Base-by-base conservation (phyloP, 1,140 invertebrate species). In the Aleiodes sp. region DNA sequence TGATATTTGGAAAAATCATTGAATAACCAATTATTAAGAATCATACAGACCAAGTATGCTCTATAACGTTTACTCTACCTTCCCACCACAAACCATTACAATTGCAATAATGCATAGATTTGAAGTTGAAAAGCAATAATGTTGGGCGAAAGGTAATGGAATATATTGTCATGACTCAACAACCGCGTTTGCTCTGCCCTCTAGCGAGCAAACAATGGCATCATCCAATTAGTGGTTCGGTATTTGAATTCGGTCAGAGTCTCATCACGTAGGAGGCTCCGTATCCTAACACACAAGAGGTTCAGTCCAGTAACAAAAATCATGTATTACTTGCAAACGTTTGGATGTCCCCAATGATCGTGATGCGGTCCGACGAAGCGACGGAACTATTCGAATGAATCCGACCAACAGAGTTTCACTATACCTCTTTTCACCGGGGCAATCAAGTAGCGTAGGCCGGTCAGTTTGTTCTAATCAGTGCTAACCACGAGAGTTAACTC, bases 381-480 rank as follows among this genome's bases (percentile, higher is more conserved):
- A 52, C 26, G 19, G 16, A 21, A 52, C 16, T 52, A 2, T 4
- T 52, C 46, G 46, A 52, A 21, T 24, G 26, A 24, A 52, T 16
- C 16, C 16, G 19, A 46, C 7, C 41, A 46, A 19, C 16, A 7
- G 46, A 52, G 26, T 8, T n/a, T n/a, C 4, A 52, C 46, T 52
- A 29, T 69, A 62, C 79, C 78, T 83, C 79, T 78, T 59, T 52
- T 59, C 4, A 59, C 56, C n/a, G 56, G 2, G 72, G 82, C 79
- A 85, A 84, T 82, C 84, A 82, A 80, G 79, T 79, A 73, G 78
- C 81, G 82, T 84, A 84, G 80, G 79, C 81, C 61, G 76, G 72
- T 79, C 77, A 80, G 84, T 84, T 85, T 84, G 84, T 84, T 85
- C 82, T 85, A 85, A 86, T 86, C 84, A 86, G 82, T 71, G 81